Evolutionary conservation across 2,888 invertebrate species (phyloP).

Genomic region (Pandemis corylana): DNA sequence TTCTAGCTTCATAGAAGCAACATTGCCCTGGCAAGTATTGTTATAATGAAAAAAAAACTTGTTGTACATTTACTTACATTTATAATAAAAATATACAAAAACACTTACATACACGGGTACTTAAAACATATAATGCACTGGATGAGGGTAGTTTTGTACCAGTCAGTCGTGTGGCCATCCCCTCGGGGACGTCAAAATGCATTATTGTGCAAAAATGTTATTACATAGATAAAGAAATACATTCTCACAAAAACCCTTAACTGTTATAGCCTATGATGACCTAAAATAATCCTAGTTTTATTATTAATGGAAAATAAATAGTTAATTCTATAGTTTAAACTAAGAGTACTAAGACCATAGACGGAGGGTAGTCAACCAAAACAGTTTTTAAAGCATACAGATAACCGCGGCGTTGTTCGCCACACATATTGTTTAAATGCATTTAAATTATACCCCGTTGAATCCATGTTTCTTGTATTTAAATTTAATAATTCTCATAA

Average conservation of each 20-base stretch:
- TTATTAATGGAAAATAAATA: conserved; percentile 74
- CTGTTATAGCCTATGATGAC: conserved; percentile 50
- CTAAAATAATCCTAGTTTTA: conserved; percentile 51
- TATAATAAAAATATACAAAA: conserved; percentile 73
- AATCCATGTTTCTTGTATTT: conserved; percentile 2
- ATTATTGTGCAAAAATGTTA: conserved; percentile 55
- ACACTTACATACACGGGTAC: conserved; percentile 69
- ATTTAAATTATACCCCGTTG: conserved; percentile 23
- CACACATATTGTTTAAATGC: conserved; percentile 1
- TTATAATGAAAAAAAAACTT: conserved; percentile 56
- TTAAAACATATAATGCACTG: conserved; percentile 79
- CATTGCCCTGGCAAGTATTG: conserved; percentile 66
- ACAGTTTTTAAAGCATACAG: conserved; percentile 53
- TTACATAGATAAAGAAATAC: conserved; percentile 71
- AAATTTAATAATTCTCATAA: conserved; percentile 25
- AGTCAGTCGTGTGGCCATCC: conserved; percentile 67
- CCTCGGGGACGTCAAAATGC: conserved; percentile 69
- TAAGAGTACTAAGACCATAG: conserved; percentile 56
- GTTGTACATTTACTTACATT: conserved; percentile 69
- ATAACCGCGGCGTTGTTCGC: neutral
- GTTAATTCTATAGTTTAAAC: conserved; percentile 56
- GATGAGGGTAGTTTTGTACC: conserved; percentile 79
- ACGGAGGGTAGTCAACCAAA: conserved; percentile 73
- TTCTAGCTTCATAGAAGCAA: conserved; percentile 78
- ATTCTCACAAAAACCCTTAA: conserved; percentile 64